Evolutionary conservation across 1,140 invertebrate genomes (phyloP), one percentile per base, ranked within the genome.

Genomic region (Drosophila arizonae): DNA sequence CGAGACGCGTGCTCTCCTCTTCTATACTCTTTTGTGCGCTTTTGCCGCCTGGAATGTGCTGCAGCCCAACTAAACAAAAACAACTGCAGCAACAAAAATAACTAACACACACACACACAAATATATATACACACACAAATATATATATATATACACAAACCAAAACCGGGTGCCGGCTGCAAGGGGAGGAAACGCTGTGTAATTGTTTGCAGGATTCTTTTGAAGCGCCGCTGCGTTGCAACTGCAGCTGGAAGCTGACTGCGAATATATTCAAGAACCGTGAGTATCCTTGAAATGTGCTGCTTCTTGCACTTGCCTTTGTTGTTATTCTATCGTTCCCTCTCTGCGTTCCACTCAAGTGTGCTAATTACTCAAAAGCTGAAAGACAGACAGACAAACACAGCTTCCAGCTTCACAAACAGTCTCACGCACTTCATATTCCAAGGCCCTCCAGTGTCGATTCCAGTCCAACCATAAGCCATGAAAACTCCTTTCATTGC

Each of bases 401-500:
- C 77, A 72, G 81, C 58, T 76, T 86, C 78, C 79, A 79, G 21
- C 41, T 45, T 2, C 36, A 39, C 64, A 48, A 6, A 17, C 46
- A 66, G 17, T 21, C 43, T 50, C 36, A 46, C 9, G 48, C 52
- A 36, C 45, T 67, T 60, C 67, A 58, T 48, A 51, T 71, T 74
- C 66, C 80, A 82, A 79, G 79, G 80, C 54, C 63, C 87, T 86
- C 82, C 79, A 87, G 81, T 80, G 64, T 21, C 67, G 71, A 71
- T 79, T 87, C 84, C 84, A 76, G 77, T 67, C 33, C 10, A 58
- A 68, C 26, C n/a, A 52, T 56, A 57, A 70, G 62, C 64, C 80
- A 68, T 77, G 75, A 86, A 80, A 81, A 86, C 76, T 78, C 61
- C 79, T 87, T 87, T 87, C 82, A 87, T 70, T 75, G 76, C 76